Conservation (phyloP, 2,113 vertebrate species). For the Pterophyllum scalare region DNA sequence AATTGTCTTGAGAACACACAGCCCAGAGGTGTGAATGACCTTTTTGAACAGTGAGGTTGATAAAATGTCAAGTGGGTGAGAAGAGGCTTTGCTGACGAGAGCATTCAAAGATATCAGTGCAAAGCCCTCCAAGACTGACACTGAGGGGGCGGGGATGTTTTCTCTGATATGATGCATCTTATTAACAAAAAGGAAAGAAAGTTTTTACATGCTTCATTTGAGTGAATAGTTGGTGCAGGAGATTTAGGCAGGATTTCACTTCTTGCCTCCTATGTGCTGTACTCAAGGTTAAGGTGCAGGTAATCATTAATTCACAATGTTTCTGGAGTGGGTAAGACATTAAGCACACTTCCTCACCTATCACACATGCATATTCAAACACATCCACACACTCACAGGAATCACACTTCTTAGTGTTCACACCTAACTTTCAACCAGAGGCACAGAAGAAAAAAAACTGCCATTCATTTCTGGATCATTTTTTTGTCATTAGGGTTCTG, state of each 20-base stretch:
- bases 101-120: too few relatives aligned
- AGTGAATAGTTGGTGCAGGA: too few relatives aligned
- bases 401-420: constrained; percentile 12
- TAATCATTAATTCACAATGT: constrained; percentile 75
- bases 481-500: background rate
- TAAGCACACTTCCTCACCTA: constrained; percentile 61
- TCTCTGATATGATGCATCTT: background rate
- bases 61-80: background rate
- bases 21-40: background rate
- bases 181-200: too few relatives aligned
- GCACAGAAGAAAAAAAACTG: constrained; percentile 40
- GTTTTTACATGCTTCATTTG: too few relatives aligned
- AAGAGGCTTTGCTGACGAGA: background rate
- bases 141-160: background rate
- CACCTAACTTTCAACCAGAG: background rate
- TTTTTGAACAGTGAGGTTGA: constrained; percentile 3
- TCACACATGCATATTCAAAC: constrained; percentile 20
- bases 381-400: background rate
- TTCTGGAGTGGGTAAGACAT: constrained; percentile 73
- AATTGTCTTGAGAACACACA: background rate
- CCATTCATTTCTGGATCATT: background rate
- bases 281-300: constrained; percentile 39
- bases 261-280: constrained; percentile 27
- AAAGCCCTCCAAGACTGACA: too few relatives aligned
- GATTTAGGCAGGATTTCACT: background rate